Evolutionary conservation across 2,113 vertebrate genomes (phyloP).

Genomic region (Saguinus midas): DNA sequence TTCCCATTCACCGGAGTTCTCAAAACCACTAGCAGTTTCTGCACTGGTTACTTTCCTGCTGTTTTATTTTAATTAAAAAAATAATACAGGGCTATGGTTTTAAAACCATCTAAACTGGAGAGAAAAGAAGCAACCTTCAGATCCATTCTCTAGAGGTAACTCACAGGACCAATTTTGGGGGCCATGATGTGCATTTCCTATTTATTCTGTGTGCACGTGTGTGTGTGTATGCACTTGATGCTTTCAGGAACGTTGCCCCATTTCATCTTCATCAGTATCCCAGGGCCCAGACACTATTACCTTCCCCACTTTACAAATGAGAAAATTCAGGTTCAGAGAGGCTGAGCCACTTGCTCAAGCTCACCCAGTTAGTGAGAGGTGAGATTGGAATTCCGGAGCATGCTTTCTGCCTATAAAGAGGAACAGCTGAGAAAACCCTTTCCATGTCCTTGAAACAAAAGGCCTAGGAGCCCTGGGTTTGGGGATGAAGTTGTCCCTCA

Average conservation of each 20-base stretch:
- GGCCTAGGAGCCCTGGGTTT: background rate
- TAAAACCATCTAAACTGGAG: conserved; percentile 1
- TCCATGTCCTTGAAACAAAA: background rate
- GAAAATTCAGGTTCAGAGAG: background rate
- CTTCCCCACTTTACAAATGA: background rate
- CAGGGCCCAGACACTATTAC: background rate
- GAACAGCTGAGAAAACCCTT: background rate
- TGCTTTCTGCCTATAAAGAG: background rate
- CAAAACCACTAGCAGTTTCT: background rate
- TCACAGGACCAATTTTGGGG: background rate
- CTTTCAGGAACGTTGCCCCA: background rate
- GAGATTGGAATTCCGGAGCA: background rate
- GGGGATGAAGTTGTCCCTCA: background rate
- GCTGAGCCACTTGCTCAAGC: background rate
- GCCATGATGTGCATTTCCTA: background rate
- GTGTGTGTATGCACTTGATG: background rate
- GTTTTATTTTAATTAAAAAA: background rate
- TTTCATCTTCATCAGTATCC: background rate
- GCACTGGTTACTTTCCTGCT: background rate
- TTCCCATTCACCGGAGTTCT: background rate
- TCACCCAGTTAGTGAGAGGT: background rate
- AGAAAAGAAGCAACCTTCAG: background rate
- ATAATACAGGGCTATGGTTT: background rate
- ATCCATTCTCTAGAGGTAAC: background rate
- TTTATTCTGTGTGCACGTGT: accelerated